phyloP scores from a whole-genome alignment of 2,888 invertebrate species.

The Xestoiulus laeticollis region DNA sequence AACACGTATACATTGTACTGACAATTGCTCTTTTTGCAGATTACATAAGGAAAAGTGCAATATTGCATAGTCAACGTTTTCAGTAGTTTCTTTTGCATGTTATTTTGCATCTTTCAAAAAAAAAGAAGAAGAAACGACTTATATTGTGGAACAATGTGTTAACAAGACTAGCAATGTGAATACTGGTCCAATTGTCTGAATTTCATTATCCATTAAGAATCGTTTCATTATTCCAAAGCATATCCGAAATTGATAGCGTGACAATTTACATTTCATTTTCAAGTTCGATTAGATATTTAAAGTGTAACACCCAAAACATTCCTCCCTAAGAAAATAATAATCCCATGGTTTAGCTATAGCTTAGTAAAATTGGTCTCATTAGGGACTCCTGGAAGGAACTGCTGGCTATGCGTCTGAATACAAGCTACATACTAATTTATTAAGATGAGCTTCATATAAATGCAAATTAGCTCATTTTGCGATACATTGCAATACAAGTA shows the following conservation, averaged over 20 bases:
- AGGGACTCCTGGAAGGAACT: not conserved
- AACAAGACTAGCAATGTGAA: not conserved
- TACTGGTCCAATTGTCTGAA: not conserved
- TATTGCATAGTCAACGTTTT: not conserved
- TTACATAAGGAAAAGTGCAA: not conserved
- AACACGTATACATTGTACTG: not conserved
- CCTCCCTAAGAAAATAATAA: not conserved
- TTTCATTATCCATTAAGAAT: too few species aligned
- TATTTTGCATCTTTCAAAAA: not conserved
- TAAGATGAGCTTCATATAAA: not conserved
- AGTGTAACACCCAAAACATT: not conserved
- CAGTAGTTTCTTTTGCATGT: not conserved
- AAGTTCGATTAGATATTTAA: not conserved
- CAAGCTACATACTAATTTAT: slow-evolving; percentile 5
- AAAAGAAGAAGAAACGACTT: not conserved
- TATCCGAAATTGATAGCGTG: not conserved
- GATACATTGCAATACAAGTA: not conserved
- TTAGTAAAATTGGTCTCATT: not conserved
- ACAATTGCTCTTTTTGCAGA: slow-evolving; percentile 23
- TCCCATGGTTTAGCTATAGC: not conserved
- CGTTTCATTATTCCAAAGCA: not conserved
- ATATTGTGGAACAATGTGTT: not conserved
- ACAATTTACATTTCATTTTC: not conserved
- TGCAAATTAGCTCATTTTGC: slow-evolving; percentile 21
- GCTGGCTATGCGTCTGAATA: not conserved